Percentiles rank a stretch among this genome's conserved stretches.
Conservation (phyloP, 2,888 invertebrate genomes). For the Leptinotarsa juncta region DNA sequence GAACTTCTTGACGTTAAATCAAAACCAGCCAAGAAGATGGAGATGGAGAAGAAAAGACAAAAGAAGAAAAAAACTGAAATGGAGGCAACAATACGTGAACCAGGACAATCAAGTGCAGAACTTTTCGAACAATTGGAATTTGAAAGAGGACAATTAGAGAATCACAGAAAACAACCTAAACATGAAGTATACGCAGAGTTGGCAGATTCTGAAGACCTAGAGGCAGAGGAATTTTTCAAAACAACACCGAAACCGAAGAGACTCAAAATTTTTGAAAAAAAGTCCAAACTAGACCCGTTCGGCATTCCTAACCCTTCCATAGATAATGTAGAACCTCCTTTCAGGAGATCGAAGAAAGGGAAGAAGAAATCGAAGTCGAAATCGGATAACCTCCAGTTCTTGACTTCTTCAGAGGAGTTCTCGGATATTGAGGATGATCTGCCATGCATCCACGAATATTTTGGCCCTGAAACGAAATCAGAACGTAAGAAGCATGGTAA, state of each 20-base stretch:
- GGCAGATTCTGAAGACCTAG: conserved; percentile 42
- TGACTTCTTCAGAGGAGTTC: conserved; percentile 45
- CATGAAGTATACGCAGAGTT: conserved; percentile 48
- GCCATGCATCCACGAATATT: conserved; percentile 50
- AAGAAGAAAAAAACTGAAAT: conserved; percentile 41
- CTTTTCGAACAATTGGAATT: conserved; percentile 43
- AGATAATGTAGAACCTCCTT: conserved; percentile 31
- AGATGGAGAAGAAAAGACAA: conserved; percentile 34
- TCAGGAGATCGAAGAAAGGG: conserved; percentile 24
- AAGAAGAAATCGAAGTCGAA: conserved; percentile 31
- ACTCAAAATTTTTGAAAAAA: conserved; percentile 35
- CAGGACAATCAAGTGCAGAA: conserved; percentile 51
- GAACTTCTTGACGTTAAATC: conserved; percentile 54
- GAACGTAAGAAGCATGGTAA: conserved; percentile 22
- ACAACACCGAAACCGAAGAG: conserved; percentile 32
- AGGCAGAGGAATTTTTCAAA: conserved; percentile 33
- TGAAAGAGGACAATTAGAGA: conserved; percentile 32
- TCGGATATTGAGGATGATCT: conserved; percentile 45
- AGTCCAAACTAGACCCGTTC: conserved; percentile 35
- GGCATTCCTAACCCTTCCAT: conserved; percentile 23
- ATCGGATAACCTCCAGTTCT: conserved; percentile 40
- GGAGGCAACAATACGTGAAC: conserved; percentile 47
- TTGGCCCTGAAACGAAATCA: conserved; percentile 32
- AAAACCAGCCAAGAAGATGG: conserved; percentile 23
- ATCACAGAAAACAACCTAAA: conserved; percentile 3